Evolutionary conservation across 2,113 vertebrate species (phyloP), one percentile per base, ranked within the genome.

Genomic region (Trinectes maculatus): DNA sequence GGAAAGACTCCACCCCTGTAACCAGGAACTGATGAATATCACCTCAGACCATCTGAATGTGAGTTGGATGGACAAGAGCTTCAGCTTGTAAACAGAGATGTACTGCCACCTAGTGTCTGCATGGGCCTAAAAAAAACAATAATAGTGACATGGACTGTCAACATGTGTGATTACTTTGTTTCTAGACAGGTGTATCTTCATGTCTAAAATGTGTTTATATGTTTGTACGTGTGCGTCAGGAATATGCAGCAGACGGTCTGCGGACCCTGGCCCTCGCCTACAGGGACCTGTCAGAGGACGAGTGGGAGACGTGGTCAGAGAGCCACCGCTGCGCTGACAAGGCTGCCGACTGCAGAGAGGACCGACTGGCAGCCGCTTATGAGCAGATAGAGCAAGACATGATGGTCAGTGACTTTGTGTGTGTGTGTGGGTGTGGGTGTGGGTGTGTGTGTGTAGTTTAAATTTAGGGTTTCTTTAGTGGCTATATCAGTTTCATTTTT

Each of bases 11-110:
- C 94, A 93, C 71, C 91, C 91, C 0, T 29, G 89, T 47, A 93
- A 91, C 83, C 95, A 93, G 18, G 91, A 94, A 19, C 89, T 96
- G 75, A 91, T 92, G 74, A 93, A 72, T 1, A 28, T 93, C 82
- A 98, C 96, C 76, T 90, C 92, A 0, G 96, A 96, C 83, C 96
- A 98, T 85, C 95, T 98, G 60, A 96, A 96, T 8, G 96, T 98
- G 83, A 86, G 96, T 73, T n/a, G n/a, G n/a, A n/a, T n/a, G 16
- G 26, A 67, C 31, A 19, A 26, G n/a, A 6, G 3, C 19, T 15
- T 21, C 16, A 9, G 19, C 39, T 59, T 15, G 1, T 8, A 26
- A 11, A 24, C 11, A 3, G 28, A 40, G 39, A 46, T 62, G 4
- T 39, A 24, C 57, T 83, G 85, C 82, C 89, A 85, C 46, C 87